Evolutionary conservation across 2,797 vertebrate species (phyloP).

Genomic region (Microctenopoma lineatum): DNA sequence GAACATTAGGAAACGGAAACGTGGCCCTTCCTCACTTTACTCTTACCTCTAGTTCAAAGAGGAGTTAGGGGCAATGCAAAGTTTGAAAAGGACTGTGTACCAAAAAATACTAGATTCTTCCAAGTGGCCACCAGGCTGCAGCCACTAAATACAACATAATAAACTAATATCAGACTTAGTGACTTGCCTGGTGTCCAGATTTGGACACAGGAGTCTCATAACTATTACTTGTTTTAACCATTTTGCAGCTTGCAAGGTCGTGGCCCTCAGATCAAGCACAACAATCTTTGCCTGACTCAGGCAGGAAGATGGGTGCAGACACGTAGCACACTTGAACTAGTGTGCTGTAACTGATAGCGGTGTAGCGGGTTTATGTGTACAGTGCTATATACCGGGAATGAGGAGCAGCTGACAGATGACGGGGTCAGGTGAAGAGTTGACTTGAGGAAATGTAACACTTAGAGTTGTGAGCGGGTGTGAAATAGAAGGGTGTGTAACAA

Average conservation of each 20-base stretch:
- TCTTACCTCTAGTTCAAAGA: neutral
- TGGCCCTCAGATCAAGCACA: neutral
- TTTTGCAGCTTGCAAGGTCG: neutral
- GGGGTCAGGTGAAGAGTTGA: conserved; percentile 32
- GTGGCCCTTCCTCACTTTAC: too few relatives aligned
- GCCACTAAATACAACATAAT: neutral
- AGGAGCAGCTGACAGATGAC: conserved; percentile 50
- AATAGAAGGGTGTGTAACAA: conserved; percentile 4
- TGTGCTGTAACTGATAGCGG: conserved; percentile 19
- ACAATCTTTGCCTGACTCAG: neutral
- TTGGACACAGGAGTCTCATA: neutral
- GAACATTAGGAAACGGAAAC: neutral
- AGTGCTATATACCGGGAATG: conserved; percentile 12
- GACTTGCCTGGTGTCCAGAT: neutral
- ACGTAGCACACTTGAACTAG: neutral
- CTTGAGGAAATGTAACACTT: conserved; percentile 17
- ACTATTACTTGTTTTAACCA: neutral
- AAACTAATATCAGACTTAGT: neutral
- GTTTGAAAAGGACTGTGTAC: too few relatives aligned
- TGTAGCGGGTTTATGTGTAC: conserved; percentile 1
- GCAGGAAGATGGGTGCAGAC: neutral
- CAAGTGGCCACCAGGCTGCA: neutral
- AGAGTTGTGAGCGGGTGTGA: conserved; percentile 30
- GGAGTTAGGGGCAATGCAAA: too few relatives aligned
- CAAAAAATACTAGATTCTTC: neutral